Base-by-base conservation (phyloP, 2,113 vertebrate species). In the Menura novaehollandiae region DNA sequence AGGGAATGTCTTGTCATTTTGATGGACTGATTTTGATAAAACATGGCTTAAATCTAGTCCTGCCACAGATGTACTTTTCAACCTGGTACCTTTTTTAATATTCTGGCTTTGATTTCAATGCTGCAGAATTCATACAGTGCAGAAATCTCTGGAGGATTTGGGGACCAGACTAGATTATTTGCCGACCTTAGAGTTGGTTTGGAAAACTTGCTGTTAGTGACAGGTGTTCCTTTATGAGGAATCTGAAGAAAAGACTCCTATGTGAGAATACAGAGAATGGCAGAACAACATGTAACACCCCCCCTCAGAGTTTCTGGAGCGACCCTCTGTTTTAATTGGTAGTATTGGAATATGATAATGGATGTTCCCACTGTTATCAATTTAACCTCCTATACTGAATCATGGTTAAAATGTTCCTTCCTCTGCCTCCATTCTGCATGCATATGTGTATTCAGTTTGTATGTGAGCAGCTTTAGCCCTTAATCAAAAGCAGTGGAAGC, bases 21-120 rank as follows among this genome's bases (percentile, higher is more conserved):
- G 77, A 85, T 53, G 44, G 49, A 60, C 60, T 73, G 78, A 46
- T 93, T 62, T 69, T 94, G 78, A 79, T 93, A 76, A 91, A 89
- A 67, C 35, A 28, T 83, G 71, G 46, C 85, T 79, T 83, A 82
- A 92, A 66, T 64, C 69, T 93, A 85, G 76, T 63, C 46, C 35
- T 79, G 78, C 85, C 63, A 91, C 62, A 80, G 62, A 76, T 73
- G 32, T 83, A 49, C 87, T 95, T 96, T 93, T 87, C 81, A 91
- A 47, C 37, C 16, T 59, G 16, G 17, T 79, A 59, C 35, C 60
- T 85, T 85, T 92, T 91, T 37, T 8, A 93, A 69, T 95, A 87
- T 92, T 97, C 73, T 89, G 91, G 69, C 89, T 92, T 95, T 68
- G 68, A 89, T 95, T 91, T 95, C 72, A 51, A 0, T 91, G 76